These are phyloP conservation scores for Diploscapter pachys DNA, from an alignment of 1,140 invertebrate genomes.

Conservation along the genomic window DNA sequence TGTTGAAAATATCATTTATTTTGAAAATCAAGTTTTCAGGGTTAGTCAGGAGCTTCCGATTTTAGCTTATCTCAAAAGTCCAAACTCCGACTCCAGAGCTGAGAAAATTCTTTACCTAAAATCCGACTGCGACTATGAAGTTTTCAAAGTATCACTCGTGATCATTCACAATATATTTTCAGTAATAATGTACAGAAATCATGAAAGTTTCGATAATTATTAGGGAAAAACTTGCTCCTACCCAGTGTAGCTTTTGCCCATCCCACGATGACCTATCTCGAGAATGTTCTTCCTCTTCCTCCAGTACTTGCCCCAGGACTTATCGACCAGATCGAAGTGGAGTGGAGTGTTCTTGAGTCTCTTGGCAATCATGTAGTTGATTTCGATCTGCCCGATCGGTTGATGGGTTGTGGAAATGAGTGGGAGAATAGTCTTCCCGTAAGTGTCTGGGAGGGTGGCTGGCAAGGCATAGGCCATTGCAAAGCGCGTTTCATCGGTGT, in stretches of 20 bases:
- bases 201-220: no score
- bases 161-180: no score
- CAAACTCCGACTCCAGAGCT: no score
- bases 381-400: slow-evolving; percentile 39
- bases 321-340: slow-evolving; percentile 21
- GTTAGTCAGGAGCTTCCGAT: no score
- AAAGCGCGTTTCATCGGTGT: slow-evolving; percentile 22
- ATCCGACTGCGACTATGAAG: no score
- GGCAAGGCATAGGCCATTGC: slow-evolving; percentile 38
- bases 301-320: slow-evolving; percentile 30
- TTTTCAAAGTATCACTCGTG: no score
- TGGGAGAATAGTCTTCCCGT: slow-evolving; percentile 34
- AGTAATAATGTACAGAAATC: no score
- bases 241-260: slow-evolving; percentile 40
- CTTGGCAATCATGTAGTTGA: slow-evolving; percentile 37
- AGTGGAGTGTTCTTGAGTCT: background rate
- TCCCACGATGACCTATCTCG: slow-evolving; percentile 40
- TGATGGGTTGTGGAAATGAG: slow-evolving; percentile 27
- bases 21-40: no score
- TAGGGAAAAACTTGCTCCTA: background rate
- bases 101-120: no score
- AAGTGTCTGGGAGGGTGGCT: slow-evolving; percentile 34
- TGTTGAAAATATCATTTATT: no score
- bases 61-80: no score
- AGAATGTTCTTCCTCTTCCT: slow-evolving; percentile 29